Conservation (phyloP, 2,888 invertebrate genomes). For the Agonopterix subpropinquella region DNA sequence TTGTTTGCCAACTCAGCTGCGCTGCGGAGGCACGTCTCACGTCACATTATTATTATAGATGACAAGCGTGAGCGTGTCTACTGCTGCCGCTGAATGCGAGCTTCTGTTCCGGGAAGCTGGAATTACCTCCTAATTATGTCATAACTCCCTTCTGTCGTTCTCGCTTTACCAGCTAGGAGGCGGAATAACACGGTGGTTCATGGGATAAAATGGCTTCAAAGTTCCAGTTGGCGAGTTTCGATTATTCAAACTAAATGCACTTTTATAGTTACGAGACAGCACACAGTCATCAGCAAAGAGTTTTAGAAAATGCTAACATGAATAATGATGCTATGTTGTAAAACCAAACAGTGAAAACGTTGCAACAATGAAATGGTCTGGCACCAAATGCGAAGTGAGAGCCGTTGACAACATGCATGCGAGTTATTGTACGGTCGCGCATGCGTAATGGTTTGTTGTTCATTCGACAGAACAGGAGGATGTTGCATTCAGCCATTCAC, state of each 20-base stretch:
- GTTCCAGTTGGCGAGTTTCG: neutral
- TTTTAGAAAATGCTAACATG: conserved; percentile 4
- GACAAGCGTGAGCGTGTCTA: conserved; percentile 30
- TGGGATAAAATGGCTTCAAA: no score
- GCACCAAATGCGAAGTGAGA: conserved; percentile 48
- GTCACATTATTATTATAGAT: conserved; percentile 54
- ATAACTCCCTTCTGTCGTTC: neutral
- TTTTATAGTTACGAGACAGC: neutral
- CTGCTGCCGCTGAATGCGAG: neutral
- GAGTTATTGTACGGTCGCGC: conserved; percentile 10
- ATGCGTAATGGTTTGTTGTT: conserved; percentile 31
- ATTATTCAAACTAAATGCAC: neutral
- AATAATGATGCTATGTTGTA: conserved; percentile 15
- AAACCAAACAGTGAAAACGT: conserved; percentile 36
- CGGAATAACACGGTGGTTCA: no score
- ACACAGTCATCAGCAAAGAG: neutral
- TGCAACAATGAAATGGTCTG: conserved; percentile 50
- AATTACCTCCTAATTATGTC: neutral
- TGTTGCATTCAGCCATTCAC: neutral
- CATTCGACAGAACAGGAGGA: conserved; percentile 14
- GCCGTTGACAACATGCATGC: conserved; percentile 18
- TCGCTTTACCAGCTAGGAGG: no score
- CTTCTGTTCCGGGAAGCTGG: conserved; percentile 1
- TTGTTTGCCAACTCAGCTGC: conserved; percentile 74
- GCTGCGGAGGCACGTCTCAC: conserved; percentile 41